phyloP scores from a whole-genome alignment of 2,888 invertebrate species.

The Autographa pulchrina region DNA sequence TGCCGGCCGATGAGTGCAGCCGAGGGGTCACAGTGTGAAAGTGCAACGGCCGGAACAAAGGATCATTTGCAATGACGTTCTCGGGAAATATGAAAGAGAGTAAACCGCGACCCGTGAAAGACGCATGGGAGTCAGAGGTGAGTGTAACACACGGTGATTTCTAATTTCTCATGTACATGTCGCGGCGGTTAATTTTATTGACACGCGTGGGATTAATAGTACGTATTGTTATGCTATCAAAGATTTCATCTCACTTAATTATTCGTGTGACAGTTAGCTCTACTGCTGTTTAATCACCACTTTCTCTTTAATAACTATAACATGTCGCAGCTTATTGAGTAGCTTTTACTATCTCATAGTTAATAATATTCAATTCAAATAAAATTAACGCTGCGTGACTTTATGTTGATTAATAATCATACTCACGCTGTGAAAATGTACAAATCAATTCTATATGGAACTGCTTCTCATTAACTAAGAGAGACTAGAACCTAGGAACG shows the following conservation, averaged over 20 bases:
- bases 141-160: constrained; percentile 72
- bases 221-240: constrained; percentile 70
- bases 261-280: constrained; percentile 71
- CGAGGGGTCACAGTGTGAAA: constrained; percentile 71
- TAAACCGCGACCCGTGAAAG: constrained; percentile 82
- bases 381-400: not conserved
- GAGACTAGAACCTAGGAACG: not conserved
- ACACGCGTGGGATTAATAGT: constrained; percentile 69
- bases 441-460: not conserved
- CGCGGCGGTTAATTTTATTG: constrained; percentile 57
- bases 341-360: constrained; percentile 2
- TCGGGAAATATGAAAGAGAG: constrained; percentile 86
- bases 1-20: constrained; percentile 47
- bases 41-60: constrained; percentile 77
- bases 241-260: constrained; percentile 75
- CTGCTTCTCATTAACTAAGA: constrained; percentile 5
- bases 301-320: constrained; percentile 67
- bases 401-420: not conserved
- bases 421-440: not conserved
- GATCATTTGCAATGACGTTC: constrained; percentile 79
- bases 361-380: not conserved
- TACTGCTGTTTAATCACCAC: constrained; percentile 63
- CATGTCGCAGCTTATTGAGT: constrained; percentile 27
- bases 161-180: constrained; percentile 67
- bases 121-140: constrained; percentile 87